A percentile compares a stretch with the other conserved stretches of the same genome.
Evolutionary conservation across 92 coral and sea anemone species (phyloP).

Genomic region (Porites rus): DNA sequence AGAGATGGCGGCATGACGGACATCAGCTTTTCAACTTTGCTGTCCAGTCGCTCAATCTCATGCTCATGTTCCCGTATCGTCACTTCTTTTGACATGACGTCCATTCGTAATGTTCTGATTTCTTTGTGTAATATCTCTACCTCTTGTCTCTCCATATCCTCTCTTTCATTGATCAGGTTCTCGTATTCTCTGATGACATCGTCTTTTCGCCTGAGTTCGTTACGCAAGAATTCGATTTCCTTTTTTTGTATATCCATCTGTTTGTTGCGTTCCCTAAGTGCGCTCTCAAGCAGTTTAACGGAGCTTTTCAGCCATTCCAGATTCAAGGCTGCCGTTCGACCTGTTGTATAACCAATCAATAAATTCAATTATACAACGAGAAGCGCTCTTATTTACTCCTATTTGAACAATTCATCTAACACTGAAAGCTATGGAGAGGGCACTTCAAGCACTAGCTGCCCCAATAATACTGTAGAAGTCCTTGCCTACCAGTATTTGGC

Average conservation of each 20-base stretch:
- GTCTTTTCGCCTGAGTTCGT: constrained; percentile 94
- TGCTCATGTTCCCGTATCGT: constrained; percentile 94
- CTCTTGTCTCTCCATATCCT: constrained; percentile 92
- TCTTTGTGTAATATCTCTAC: constrained; percentile 86
- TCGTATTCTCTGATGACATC: constrained; percentile 95
- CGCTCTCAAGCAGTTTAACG: constrained; percentile 85
- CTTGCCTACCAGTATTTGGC: too few species aligned
- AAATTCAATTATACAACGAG: background rate
- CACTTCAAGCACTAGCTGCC: too few species aligned
- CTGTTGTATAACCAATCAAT: constrained; percentile 26
- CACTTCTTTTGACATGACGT: constrained; percentile 90
- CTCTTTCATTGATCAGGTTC: constrained; percentile 85
- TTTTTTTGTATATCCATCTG: constrained; percentile 95
- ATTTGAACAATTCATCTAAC: background rate
- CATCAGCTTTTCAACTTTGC: constrained; percentile 95
- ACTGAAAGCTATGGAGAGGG: too few species aligned
- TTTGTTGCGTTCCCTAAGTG: constrained; percentile 93
- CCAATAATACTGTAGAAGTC: too few species aligned
- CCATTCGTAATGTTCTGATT: constrained; percentile 79
- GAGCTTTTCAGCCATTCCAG: constrained; percentile 96
- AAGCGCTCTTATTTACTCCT: background rate
- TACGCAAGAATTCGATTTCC: constrained; percentile 92
- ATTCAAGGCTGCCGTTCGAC: constrained; percentile 85
- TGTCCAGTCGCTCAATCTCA: constrained; percentile 84
- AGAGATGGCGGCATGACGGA: constrained; percentile 89